A percentile compares a stretch with the other conserved stretches of the same genome.
Conservation (phyloP, 2,888 invertebrate species). For the Macrostomum cliftonense region DNA sequence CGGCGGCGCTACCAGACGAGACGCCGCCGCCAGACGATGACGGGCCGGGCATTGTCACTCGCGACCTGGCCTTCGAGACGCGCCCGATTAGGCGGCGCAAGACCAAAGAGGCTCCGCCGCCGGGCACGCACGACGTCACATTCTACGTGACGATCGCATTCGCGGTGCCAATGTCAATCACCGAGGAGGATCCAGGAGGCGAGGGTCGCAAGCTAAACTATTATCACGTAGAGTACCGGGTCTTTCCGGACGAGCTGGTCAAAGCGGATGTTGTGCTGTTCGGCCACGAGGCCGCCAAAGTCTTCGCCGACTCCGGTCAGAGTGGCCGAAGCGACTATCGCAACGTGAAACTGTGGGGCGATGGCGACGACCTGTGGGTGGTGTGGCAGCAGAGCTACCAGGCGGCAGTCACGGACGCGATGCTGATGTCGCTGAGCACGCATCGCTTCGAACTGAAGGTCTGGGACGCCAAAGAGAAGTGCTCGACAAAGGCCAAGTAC, state of each 20-base stretch:
- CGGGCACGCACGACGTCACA: neutral
- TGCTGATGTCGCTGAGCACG: constrained; percentile 26
- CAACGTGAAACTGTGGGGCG: constrained; percentile 31
- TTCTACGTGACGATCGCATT: neutral
- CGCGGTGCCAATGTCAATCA: neutral
- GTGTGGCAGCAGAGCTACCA: constrained; percentile 21
- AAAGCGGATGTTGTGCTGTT: neutral
- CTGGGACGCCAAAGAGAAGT: constrained; percentile 35
- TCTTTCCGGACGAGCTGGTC: constrained; percentile 22
- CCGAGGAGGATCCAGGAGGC: neutral
- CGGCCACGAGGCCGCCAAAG: neutral
- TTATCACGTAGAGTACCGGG: constrained; percentile 31
- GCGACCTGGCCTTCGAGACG: no score
- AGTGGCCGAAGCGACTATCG: neutral
- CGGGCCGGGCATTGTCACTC: no score
- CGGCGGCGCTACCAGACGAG: no score
- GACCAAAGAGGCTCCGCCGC: neutral
- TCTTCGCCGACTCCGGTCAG: neutral
- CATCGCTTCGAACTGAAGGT: constrained; percentile 29
- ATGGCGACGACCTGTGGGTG: constrained; percentile 26
- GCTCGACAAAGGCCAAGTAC: constrained; percentile 26
- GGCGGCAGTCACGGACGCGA: constrained; percentile 25
- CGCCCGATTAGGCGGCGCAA: no score
- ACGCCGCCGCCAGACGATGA: no score
- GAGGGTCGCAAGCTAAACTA: constrained; percentile 15